Conservation (phyloP, 2,113 vertebrate species). For the Thymallus thymallus region DNA sequence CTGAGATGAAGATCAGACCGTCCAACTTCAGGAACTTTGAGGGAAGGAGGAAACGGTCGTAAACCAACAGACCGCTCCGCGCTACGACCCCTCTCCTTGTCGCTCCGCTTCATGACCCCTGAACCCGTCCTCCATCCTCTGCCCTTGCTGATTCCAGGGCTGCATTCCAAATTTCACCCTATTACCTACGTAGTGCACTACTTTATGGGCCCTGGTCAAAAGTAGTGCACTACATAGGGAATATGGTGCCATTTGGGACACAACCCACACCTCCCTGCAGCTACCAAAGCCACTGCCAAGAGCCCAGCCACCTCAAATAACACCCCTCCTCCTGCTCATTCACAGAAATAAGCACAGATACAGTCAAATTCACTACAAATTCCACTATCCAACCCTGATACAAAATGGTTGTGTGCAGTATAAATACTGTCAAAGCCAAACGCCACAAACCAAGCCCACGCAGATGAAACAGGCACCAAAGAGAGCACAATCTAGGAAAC, state of each 20-base stretch:
- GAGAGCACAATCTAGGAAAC: slow-evolving; percentile 47
- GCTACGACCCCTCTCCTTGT: slow-evolving; percentile 31
- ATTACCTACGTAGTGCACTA: too few species aligned
- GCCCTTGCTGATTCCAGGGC: slow-evolving; percentile 23
- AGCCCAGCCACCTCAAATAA: slow-evolving; percentile 44
- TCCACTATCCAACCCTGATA: background rate
- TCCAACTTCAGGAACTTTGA: slow-evolving; percentile 93
- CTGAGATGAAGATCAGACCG: slow-evolving; percentile 96
- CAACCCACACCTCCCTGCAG: slow-evolving; percentile 48
- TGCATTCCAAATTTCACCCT: background rate
- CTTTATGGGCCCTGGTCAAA: too few species aligned
- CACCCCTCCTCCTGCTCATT: slow-evolving; percentile 17
- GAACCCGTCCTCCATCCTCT: slow-evolving; percentile 13
- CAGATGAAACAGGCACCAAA: slow-evolving; percentile 62
- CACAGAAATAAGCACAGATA: slow-evolving; percentile 10
- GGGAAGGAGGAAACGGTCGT: slow-evolving; percentile 91
- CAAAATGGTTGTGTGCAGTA: slow-evolving; percentile 14
- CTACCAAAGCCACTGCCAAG: slow-evolving; percentile 76
- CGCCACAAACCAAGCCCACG: slow-evolving; percentile 31
- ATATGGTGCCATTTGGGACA: too few species aligned
- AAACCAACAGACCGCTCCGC: slow-evolving; percentile 35
- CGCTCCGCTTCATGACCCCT: slow-evolving; percentile 24
- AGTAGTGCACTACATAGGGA: too few species aligned
- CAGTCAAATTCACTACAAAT: background rate
- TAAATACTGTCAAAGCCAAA: slow-evolving; percentile 30